Conservation (phyloP, 2,113 vertebrate species). For the Pterocles orientalis region DNA sequence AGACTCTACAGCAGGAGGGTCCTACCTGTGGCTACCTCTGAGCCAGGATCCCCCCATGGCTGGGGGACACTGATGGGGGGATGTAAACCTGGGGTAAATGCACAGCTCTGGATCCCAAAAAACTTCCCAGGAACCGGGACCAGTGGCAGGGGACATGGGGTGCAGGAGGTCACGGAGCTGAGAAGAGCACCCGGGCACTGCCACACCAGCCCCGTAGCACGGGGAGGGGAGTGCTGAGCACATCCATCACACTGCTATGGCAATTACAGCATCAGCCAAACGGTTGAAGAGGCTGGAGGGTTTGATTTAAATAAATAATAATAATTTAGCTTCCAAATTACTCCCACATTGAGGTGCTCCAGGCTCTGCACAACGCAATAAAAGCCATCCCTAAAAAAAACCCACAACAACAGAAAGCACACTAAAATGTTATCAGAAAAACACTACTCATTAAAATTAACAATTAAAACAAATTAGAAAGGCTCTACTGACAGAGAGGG, state of each 20-base stretch:
- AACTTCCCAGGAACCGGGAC: neutral
- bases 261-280: slow-evolving; percentile 56
- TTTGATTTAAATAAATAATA: slow-evolving; percentile 75
- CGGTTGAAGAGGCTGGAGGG: slow-evolving; percentile 57
- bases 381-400: slow-evolving; percentile 52
- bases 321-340: slow-evolving; percentile 72
- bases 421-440: slow-evolving; percentile 67
- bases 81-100: neutral
- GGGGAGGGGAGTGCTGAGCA: accelerated
- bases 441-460: slow-evolving; percentile 70
- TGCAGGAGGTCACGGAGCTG: neutral
- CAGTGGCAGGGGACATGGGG: accelerated
- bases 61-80: accelerated
- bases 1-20: neutral
- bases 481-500: slow-evolving; percentile 10
- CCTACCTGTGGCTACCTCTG: neutral
- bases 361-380: slow-evolving; percentile 57
- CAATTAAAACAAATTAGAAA: slow-evolving; percentile 75
- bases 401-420: slow-evolving; percentile 17
- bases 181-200: neutral
- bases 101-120: neutral
- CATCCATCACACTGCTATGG: neutral
- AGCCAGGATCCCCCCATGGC: neutral
- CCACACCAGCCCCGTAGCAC: neutral
- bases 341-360: slow-evolving; percentile 68